Conservation (phyloP, 2,113 vertebrate species). For the Ammospiza nelsoni region DNA sequence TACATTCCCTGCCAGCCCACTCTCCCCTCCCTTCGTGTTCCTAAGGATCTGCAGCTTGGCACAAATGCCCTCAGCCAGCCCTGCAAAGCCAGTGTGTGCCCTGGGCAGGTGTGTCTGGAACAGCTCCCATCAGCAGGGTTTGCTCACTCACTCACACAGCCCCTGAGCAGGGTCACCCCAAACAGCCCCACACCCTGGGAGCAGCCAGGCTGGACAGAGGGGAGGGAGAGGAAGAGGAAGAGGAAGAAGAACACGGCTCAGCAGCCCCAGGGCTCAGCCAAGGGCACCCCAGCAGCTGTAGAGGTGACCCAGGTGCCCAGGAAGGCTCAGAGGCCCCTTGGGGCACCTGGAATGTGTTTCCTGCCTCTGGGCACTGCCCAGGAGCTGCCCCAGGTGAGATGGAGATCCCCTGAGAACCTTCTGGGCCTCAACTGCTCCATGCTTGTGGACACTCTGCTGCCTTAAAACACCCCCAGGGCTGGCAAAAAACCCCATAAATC, state of each 20-base stretch:
- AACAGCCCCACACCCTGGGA: rapidly evolving
- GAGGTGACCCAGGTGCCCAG: neutral
- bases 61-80: neutral
- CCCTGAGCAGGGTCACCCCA: rapidly evolving
- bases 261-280: neutral
- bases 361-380: rapidly evolving
- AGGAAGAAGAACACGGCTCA: rapidly evolving
- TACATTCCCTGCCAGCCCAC: neutral
- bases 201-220: neutral
- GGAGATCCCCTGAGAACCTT: neutral
- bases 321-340: neutral
- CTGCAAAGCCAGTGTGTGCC: neutral
- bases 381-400: rapidly evolving
- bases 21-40: neutral
- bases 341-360: neutral
- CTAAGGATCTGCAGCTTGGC: neutral
- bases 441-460: neutral
- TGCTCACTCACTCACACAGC: neutral
- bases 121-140: neutral
- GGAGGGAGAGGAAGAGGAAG: neutral
- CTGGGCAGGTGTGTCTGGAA: neutral
- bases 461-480: neutral
- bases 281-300: neutral
- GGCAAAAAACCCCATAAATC: neutral
- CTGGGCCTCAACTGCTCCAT: neutral